phyloP scores from a whole-genome alignment of 1,140 invertebrate genomes.

The Diabrotica virgifera region DNA sequence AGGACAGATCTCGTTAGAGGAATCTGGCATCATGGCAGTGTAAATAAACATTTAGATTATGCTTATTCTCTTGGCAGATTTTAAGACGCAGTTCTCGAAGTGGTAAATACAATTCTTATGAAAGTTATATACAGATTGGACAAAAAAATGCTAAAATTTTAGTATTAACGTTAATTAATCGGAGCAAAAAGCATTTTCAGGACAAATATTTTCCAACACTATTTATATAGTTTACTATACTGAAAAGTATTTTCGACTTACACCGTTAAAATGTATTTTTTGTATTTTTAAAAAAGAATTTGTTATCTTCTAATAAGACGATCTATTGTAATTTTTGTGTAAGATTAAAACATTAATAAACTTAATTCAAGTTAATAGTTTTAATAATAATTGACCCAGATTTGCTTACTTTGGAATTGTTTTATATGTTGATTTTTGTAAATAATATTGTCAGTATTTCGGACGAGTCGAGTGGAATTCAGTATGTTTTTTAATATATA shows the following conservation, averaged over 20 bases:
- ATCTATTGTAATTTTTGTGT: neutral
- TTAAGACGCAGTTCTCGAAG: no score
- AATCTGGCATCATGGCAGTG: no score
- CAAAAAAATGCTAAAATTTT: no score
- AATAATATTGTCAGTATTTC: conserved; percentile 9
- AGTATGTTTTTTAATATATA: neutral
- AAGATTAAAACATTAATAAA: neutral
- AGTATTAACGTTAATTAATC: no score
- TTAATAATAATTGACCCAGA: no score
- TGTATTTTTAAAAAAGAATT: neutral
- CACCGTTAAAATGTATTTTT: neutral
- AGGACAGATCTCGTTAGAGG: no score
- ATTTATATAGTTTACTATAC: neutral
- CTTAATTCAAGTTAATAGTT: neutral
- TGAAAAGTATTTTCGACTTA: neutral
- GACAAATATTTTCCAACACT: neutral
- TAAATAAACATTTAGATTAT: no score
- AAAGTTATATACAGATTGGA: no score
- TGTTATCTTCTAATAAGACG: neutral
- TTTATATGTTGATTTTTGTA: conserved; percentile 16
- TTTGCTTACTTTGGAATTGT: conserved; percentile 1
- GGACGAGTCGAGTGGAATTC: neutral
- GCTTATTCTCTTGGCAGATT: no score
- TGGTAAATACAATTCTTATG: no score
- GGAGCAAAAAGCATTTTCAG: no score